Evolutionary conservation across 1,140 invertebrate genomes (phyloP), one percentile per base, ranked within the genome.

Genomic region (Tribolium castaneum): DNA sequence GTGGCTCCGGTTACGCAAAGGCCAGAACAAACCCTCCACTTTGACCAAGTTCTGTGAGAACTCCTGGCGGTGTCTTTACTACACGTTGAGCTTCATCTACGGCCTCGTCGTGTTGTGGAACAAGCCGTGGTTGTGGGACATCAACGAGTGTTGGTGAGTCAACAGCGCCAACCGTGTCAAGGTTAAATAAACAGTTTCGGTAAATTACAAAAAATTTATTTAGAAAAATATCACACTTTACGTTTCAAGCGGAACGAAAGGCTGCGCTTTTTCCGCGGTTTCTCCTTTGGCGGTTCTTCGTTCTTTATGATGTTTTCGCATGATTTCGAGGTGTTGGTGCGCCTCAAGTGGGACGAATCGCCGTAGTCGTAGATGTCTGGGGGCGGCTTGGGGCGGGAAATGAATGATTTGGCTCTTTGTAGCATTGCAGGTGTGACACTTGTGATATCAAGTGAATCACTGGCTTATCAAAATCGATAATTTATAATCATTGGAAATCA

Each of bases 51-150:
- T 98, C 87, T 95, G 94, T 84, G 96, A 98, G 88, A 96, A 94
- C 85, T 91, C 92, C 86, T 99, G 97, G 97, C 89, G 96, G 80
- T 96, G 94, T 86, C 88, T 93, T 1, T 98, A 97, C 88, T 98
- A 99, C 87, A 87, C 92, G 6, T 92, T 90, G 84, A 93, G 93
- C 56, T 98, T 98, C 86, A 87, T 91, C 9, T 98, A 93, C 88
- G 97, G 97, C 10, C 50, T 86, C 25, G 90, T 92, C 82, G 90
- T 94, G 77, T 88, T 99, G 25, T 98, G 95, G 95, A 93, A 97
- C 86, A 99, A 99, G 88, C 90, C 93, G 9, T 99, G 97, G 96
- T 89, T 99, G 79, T 98, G 95, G 95, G 93, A 98, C 84, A 96
- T 98, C 56, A 95, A 94, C 54, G 85, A 95, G 82, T 98, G 96